Conservation (phyloP, 1,140 invertebrate species). For the Microplitis demolitor region DNA sequence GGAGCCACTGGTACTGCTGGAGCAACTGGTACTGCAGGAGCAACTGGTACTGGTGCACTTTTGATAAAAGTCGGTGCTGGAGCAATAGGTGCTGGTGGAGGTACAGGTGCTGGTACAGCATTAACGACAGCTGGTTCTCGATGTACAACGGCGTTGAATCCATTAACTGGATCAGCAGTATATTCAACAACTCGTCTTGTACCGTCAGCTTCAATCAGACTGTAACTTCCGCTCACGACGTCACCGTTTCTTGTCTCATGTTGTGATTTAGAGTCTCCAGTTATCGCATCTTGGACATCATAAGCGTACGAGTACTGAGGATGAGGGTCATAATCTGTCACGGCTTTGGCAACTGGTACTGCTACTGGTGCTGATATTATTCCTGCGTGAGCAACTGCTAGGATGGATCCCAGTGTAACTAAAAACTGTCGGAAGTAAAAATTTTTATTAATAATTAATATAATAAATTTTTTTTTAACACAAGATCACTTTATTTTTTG, state of each 20-base stretch:
- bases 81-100: not conserved
- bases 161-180: conserved; percentile 55
- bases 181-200: conserved; percentile 56
- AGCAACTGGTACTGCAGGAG: conserved; percentile 22
- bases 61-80: conserved; percentile 22
- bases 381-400: conserved; percentile 32
- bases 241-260: conserved; percentile 69
- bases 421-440: conserved; percentile 36
- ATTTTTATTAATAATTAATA: not conserved
- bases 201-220: conserved; percentile 58
- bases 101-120: conserved; percentile 28
- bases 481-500: not conserved
- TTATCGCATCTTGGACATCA: conserved; percentile 69
- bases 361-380: conserved; percentile 27
- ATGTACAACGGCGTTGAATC: conserved; percentile 59
- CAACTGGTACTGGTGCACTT: not conserved
- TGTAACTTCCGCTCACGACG: conserved; percentile 60
- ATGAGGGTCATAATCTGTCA: conserved; percentile 56
- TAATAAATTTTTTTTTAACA: conserved; percentile 1
- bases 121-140: conserved; percentile 46
- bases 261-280: conserved; percentile 71
- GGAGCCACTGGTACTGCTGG: conserved; percentile 20
- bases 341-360: conserved; percentile 37
- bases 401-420: conserved; percentile 32
- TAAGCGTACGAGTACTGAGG: conserved; percentile 70